A percentile compares a stretch with the other conserved stretches of the same genome.
Evolutionary conservation across 2,797 vertebrate genomes (phyloP).

Genomic region (Brachyrhaphis roseni): DNA sequence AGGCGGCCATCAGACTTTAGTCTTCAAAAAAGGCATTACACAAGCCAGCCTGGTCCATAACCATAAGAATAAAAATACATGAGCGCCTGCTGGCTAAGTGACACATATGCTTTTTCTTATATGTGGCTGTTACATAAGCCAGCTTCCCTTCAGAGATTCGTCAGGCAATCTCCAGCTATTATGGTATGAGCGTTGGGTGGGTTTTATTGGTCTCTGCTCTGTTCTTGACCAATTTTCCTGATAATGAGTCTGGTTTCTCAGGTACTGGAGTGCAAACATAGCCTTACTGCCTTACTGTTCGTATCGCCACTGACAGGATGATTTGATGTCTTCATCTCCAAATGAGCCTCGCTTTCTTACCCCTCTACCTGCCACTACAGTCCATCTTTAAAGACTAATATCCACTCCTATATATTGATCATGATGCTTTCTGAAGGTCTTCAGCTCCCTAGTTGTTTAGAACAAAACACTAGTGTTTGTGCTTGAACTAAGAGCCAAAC

Average conservation of each 20-base stretch:
- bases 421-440: neutral
- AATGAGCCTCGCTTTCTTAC: no score
- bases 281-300: no score
- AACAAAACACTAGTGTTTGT: neutral
- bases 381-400: neutral
- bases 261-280: neutral
- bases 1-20: conserved; percentile 23
- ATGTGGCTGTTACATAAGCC: conserved; percentile 25
- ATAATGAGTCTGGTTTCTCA: neutral
- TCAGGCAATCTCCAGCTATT: neutral
- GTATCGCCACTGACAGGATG: no score
- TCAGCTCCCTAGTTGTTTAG: neutral
- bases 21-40: conserved; percentile 1
- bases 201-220: neutral
- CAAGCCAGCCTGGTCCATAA: neutral
- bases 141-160: neutral
- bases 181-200: neutral
- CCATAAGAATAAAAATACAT: neutral
- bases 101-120: neutral
- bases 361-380: neutral
- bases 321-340: no score
- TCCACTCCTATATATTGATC: neutral
- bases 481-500: neutral
- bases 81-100: conserved; percentile 35
- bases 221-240: neutral